phyloP scores from a whole-genome alignment of 2,113 vertebrate species.

The Ptilonorhynchus violaceus region DNA sequence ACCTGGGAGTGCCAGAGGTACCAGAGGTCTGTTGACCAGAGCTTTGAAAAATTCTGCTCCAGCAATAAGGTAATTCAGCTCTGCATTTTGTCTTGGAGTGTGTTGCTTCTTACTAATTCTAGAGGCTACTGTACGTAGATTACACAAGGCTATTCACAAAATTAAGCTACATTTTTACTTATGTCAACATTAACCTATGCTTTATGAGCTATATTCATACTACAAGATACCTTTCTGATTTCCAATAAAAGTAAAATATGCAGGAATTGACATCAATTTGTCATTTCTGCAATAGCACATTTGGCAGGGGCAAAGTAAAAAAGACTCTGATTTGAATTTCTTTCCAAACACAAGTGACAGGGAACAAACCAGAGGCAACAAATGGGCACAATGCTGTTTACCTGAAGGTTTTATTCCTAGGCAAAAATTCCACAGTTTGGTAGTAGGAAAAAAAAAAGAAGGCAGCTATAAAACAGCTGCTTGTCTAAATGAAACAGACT shows the following conservation, averaged over 20 bases:
- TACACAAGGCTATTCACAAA: not conserved
- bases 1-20: not conserved
- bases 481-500: not conserved
- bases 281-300: not conserved
- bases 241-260: not conserved
- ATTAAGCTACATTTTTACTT: not conserved
- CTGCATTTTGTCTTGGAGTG: not conserved
- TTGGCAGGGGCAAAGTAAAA: not conserved
- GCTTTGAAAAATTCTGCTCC: not conserved
- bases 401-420: not conserved
- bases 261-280: not conserved
- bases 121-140: not conserved
- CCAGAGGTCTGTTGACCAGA: not conserved
- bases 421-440: not conserved
- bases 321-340: not conserved
- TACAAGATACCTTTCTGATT: not conserved
- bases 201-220: not conserved
- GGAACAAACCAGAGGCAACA: not conserved
- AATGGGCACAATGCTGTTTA: not conserved
- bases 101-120: not conserved
- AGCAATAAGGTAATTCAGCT: not conserved
- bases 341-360: not conserved
- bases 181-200: not conserved
- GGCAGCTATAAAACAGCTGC: not conserved
- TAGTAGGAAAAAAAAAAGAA: not conserved